phyloP scores from a whole-genome alignment of 2,113 vertebrate genomes.

The Plecotus auritus region DNA sequence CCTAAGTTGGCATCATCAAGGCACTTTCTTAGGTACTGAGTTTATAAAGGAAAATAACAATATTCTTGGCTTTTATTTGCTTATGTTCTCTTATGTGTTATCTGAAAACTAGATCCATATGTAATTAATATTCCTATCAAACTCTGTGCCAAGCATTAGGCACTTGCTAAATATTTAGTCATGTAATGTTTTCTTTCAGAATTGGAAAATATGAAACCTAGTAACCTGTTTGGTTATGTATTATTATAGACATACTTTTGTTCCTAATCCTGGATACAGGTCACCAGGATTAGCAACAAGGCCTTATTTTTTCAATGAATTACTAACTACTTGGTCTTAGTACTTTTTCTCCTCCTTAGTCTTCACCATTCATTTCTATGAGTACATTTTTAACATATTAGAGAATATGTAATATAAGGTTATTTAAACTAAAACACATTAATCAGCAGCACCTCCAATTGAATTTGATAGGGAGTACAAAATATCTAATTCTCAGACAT shows the following conservation, averaged over 20 bases:
- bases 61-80: neutral
- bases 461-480: neutral
- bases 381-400: neutral
- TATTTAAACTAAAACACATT: neutral
- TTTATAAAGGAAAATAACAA: neutral
- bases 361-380: neutral
- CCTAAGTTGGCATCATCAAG: neutral
- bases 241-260: neutral
- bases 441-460: neutral
- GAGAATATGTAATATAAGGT: neutral
- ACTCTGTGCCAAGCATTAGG: neutral
- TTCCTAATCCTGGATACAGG: neutral
- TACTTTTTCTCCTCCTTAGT: neutral
- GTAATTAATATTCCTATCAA: conserved; percentile 8
- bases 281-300: neutral
- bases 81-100: neutral
- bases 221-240: neutral
- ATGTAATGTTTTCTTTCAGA: neutral
- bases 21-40: neutral
- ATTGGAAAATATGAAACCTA: neutral
- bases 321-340: neutral
- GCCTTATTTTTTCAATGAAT: neutral
- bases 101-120: neutral
- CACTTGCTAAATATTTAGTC: neutral
- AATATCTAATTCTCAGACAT: neutral